phyloP scores from a whole-genome alignment of 2,797 vertebrate species.

The Triplophysa yarkandensis region DNA sequence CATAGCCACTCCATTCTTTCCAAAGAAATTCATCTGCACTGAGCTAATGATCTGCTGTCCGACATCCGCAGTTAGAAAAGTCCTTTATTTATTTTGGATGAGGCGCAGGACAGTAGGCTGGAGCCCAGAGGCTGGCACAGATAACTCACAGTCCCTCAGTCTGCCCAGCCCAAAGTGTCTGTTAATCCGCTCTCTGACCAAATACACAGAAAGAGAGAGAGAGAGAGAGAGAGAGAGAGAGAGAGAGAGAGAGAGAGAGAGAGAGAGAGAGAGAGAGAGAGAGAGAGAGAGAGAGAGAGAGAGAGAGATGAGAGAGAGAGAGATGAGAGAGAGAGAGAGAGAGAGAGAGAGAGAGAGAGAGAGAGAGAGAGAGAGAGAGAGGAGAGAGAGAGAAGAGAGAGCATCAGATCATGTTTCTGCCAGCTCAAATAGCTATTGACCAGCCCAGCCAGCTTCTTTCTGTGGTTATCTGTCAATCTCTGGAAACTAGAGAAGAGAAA shows the following conservation, averaged over 20 bases:
- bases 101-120: conserved; percentile 47
- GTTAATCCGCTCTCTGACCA: conserved; percentile 55
- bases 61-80: conserved; percentile 47
- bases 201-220: conserved; percentile 31
- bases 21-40: conserved; percentile 58
- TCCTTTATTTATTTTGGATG: conserved; percentile 56
- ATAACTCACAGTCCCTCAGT: conserved; percentile 50
- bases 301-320: conserved; percentile 4
- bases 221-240: conserved; percentile 27
- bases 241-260: conserved; percentile 28
- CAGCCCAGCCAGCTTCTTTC: conserved; percentile 66
- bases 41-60: conserved; percentile 59
- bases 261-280: conserved; percentile 31
- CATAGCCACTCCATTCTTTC: conserved; percentile 49
- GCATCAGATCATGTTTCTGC: conserved; percentile 68
- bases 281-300: not conserved
- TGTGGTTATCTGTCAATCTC: conserved; percentile 74
- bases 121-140: conserved; percentile 51
- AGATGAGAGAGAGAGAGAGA: conserved; percentile 16
- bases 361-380: conserved; percentile 27
- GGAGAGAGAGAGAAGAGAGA: conserved; percentile 14
- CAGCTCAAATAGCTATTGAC: conserved; percentile 72
- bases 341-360: conserved; percentile 36
- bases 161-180: conserved; percentile 46
- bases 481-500: conserved; percentile 71